phyloP scores from a whole-genome alignment of 2,888 invertebrate species.

The Girardia tigrina region DNA sequence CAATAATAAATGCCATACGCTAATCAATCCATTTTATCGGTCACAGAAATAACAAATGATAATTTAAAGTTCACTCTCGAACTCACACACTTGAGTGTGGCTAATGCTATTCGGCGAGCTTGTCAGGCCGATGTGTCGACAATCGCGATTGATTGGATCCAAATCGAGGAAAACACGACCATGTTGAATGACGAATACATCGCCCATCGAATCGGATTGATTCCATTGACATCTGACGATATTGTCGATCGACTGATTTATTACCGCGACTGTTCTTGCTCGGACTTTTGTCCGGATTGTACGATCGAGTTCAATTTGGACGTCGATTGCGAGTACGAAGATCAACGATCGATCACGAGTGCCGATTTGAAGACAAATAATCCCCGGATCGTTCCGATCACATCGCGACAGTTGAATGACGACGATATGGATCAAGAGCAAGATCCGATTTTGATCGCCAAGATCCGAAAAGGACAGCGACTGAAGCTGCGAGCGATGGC shows the following conservation, averaged over 20 bases:
- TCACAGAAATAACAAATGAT: slow-evolving; percentile 81
- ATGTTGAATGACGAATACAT: slow-evolving; percentile 95
- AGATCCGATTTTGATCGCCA: slow-evolving; percentile 36
- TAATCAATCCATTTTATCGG: slow-evolving; percentile 84
- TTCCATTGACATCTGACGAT: slow-evolving; percentile 80
- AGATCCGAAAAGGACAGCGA: slow-evolving; percentile 53
- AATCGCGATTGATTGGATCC: slow-evolving; percentile 98
- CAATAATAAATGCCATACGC: slow-evolving; percentile 99
- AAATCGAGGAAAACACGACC: slow-evolving; percentile 90
- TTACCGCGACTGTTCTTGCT: slow-evolving; percentile 75
- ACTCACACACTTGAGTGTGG: slow-evolving; percentile 90
- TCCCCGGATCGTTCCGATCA: slow-evolving; percentile 66
- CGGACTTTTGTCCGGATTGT: slow-evolving; percentile 90
- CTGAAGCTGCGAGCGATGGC: slow-evolving; percentile 84
- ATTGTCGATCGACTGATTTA: slow-evolving; percentile 74
- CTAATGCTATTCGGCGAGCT: slow-evolving; percentile 85
- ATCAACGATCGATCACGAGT: slow-evolving; percentile 85
- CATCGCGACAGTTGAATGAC: slow-evolving; percentile 34
- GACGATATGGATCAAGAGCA: slow-evolving; percentile 34
- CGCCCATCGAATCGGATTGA: slow-evolving; percentile 86
- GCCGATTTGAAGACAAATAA: slow-evolving; percentile 77
- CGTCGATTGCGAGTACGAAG: slow-evolving; percentile 81
- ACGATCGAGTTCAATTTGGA: slow-evolving; percentile 92
- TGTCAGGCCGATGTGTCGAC: slow-evolving; percentile 98
- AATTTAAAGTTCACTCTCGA: slow-evolving; percentile 90